phyloP scores from a whole-genome alignment of 1,140 invertebrate species.

The Thaumatotibia leucotreta region DNA sequence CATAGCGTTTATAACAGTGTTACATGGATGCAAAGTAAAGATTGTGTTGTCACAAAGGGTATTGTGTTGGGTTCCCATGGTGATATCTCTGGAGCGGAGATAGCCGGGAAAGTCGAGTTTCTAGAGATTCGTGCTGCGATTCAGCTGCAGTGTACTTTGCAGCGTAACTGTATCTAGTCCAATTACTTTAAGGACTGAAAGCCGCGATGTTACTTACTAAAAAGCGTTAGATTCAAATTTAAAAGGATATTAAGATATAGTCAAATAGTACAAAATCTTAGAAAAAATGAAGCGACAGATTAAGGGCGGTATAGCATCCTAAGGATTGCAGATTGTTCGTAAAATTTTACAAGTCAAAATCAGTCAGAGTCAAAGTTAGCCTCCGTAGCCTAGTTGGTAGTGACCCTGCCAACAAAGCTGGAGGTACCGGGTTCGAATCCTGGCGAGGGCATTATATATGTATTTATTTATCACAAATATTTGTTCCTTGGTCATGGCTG shows the following conservation, averaged over 20 bases:
- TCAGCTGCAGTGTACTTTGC: not conserved
- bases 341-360: too few relatives aligned
- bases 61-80: slow-evolving; percentile 37
- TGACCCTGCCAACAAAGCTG: too few relatives aligned
- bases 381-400: too few relatives aligned
- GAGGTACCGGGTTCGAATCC: too few relatives aligned
- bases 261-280: too few relatives aligned
- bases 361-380: too few relatives aligned
- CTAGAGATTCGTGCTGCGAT: slow-evolving; percentile 27
- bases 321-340: too few relatives aligned
- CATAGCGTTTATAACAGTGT: slow-evolving; percentile 12
- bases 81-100: slow-evolving; percentile 32
- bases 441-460: too few relatives aligned
- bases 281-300: too few relatives aligned
- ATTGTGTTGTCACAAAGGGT: slow-evolving; percentile 26
- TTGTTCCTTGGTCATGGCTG: too few relatives aligned
- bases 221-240: not conserved
- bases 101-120: slow-evolving; percentile 34
- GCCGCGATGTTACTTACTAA: not conserved
- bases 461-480: too few relatives aligned
- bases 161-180: slow-evolving; percentile 10
- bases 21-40: slow-evolving; percentile 7
- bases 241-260: not conserved
- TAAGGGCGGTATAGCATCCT: too few relatives aligned
- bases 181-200: slow-evolving; percentile 18